phyloP scores from a whole-genome alignment of 2,797 vertebrate genomes.

The Neostethus bicornis region DNA sequence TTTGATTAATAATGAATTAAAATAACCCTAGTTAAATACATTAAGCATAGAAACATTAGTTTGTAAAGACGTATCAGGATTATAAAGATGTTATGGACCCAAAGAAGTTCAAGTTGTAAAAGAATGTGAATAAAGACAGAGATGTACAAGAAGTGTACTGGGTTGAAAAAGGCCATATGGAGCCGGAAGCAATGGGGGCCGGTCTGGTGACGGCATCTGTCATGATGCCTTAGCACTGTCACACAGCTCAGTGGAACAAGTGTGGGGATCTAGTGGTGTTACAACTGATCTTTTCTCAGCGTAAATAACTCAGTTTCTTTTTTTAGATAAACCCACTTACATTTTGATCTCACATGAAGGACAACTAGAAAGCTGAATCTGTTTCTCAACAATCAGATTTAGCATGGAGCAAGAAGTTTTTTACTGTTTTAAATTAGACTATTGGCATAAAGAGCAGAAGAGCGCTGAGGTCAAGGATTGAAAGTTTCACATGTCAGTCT shows the following conservation, averaged over 20 bases:
- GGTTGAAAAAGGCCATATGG: slow-evolving; percentile 48
- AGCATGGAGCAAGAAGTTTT: not conserved
- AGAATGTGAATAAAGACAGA: slow-evolving; percentile 29
- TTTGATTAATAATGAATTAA: not conserved
- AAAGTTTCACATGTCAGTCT: not conserved
- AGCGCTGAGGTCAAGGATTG: slow-evolving; percentile 23
- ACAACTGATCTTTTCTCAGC: not conserved
- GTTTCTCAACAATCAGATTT: slow-evolving; percentile 4
- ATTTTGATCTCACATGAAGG: not conserved
- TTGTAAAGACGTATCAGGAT: not conserved
- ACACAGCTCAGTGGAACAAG: slow-evolving; percentile 18
- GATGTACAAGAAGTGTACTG: slow-evolving; percentile 27
- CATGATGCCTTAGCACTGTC: slow-evolving; percentile 34
- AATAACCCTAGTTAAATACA: not conserved
- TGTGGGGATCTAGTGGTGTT: slow-evolving; percentile 4
- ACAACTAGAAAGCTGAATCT: not conserved
- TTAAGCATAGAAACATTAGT: not conserved
- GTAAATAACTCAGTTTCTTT: not conserved
- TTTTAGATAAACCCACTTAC: not conserved
- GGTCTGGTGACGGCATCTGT: slow-evolving; percentile 48
- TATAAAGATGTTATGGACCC: slow-evolving; percentile 1
- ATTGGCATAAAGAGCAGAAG: slow-evolving; percentile 32
- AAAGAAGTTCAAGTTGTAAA: slow-evolving; percentile 16
- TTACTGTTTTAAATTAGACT: slow-evolving; percentile 1
- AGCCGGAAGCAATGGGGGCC: slow-evolving; percentile 41